These are phyloP conservation scores for Melitaea cinxia DNA, from an alignment of 1,140 invertebrate species.

Conservation along the genomic window DNA sequence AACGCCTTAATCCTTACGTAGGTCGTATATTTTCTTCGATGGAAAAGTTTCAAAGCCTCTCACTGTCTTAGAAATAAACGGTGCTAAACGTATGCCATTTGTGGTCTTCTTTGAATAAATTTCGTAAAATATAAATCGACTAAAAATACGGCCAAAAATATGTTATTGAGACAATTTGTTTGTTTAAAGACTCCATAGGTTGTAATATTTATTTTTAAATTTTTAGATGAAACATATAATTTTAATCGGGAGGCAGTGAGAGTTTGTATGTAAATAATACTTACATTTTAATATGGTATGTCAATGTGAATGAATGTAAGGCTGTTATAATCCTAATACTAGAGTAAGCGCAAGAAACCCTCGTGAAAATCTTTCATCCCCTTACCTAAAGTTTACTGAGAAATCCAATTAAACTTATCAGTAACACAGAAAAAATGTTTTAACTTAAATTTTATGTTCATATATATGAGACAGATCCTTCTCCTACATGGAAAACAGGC, in stretches of 20 bases:
- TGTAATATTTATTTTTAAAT: slow-evolving; percentile 23
- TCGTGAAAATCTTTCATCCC: slow-evolving; percentile 30
- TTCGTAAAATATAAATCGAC: neutral
- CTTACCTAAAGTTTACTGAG: neutral
- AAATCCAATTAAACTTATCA: too few relatives aligned
- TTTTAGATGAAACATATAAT: slow-evolving; percentile 14
- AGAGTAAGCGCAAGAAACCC: slow-evolving; percentile 31
- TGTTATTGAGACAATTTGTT: slow-evolving; percentile 1
- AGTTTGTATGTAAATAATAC: slow-evolving; percentile 65
- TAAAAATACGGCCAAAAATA: slow-evolving; percentile 15
- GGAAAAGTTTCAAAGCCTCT: slow-evolving; percentile 75
- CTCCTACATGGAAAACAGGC: too few relatives aligned
- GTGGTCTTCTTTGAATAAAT: slow-evolving; percentile 17
- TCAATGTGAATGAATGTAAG: slow-evolving; percentile 51
- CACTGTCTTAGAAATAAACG: slow-evolving; percentile 62
- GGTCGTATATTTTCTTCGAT: slow-evolving; percentile 67
- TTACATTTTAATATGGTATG: slow-evolving; percentile 52
- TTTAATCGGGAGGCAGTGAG: slow-evolving; percentile 61
- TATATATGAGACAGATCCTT: too few relatives aligned
- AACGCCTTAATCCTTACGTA: slow-evolving; percentile 69
- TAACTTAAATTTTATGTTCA: too few relatives aligned
- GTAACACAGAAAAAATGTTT: too few relatives aligned
- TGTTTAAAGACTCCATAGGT: slow-evolving; percentile 23
- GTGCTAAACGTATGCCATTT: slow-evolving; percentile 53
- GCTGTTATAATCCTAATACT: slow-evolving; percentile 51